A percentile compares a stretch with the other conserved stretches of the same genome.
phyloP scores from a whole-genome alignment of 2,888 invertebrate species.

The Oconnorella tubifera region DNA sequence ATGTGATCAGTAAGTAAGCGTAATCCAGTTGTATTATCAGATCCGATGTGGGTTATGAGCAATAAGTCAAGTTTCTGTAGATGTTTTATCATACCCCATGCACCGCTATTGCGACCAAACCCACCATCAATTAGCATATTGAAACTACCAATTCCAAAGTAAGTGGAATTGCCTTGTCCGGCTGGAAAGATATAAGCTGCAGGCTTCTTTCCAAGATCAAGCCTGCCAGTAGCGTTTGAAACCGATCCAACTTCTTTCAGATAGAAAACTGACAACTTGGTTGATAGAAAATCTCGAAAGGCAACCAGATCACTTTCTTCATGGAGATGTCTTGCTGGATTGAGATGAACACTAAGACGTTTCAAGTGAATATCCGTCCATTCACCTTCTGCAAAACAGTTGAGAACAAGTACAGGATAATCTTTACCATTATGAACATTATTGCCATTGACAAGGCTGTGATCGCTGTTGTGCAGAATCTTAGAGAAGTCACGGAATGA shows the following conservation, averaged over 20 bases:
- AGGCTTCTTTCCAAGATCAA: conserved; percentile 87
- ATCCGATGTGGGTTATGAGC: conserved; percentile 83
- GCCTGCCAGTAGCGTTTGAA: conserved; percentile 89
- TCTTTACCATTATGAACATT: not conserved
- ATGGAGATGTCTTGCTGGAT: conserved; percentile 69
- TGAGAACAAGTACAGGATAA: conserved; percentile 61
- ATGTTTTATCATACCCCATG: conserved; percentile 95
- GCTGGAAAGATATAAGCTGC: conserved; percentile 94
- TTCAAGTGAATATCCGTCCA: conserved; percentile 70
- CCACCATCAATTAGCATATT: conserved; percentile 94
- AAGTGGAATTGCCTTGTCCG: conserved; percentile 91
- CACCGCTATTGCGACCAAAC: conserved; percentile 80
- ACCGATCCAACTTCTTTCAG: conserved; percentile 66
- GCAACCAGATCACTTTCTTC: not conserved
- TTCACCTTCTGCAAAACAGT: conserved; percentile 80
- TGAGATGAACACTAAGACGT: conserved; percentile 56
- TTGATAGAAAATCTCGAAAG: conserved; percentile 26
- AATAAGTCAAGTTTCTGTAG: conserved; percentile 87
- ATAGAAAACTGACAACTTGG: conserved; percentile 45
- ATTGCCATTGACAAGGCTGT: not conserved
- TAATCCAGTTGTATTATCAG: conserved; percentile 85
- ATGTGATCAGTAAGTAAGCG: conserved; percentile 84
- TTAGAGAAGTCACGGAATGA: conserved; percentile 85
- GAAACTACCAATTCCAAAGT: conserved; percentile 94
- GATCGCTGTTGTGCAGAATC: conserved; percentile 62